Evolutionary conservation across 2,797 vertebrate genomes (phyloP), one percentile per base, ranked within the genome.

Genomic region (Pteronotus mesoamericanus): DNA sequence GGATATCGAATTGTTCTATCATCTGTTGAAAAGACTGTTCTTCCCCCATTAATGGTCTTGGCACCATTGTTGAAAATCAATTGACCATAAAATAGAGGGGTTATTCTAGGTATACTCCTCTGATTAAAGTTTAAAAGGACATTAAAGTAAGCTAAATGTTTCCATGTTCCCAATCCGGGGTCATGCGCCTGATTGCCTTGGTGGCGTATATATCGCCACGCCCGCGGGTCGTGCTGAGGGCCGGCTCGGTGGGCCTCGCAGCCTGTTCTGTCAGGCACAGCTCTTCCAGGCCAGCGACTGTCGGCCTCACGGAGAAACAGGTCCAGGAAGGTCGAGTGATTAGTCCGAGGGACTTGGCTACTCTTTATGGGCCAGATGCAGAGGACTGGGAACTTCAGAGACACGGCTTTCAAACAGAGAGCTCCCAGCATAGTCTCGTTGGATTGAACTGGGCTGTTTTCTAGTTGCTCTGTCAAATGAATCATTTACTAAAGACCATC

Each of bases 51-150:
- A 89, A 22, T 51, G 42, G 59, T 78, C 69, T 94, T 64, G 68
- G 68, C 29, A 22, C 8, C 46, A 19, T 51, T 68, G 44, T 80
- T 61, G 29, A 46, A 95, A 92, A 72, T 44, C 72, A 74, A 0
- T 4, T 71, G 79, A 55, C 69, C 22, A 3, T 66, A 77, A 89
- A 77, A 53, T 46, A 19, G 21, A 78, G 37, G 21, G 46, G 39
- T 61, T 89, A 68, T 42, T 87, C 46, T 75, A 37, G n/a, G 9
- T 37, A 44, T 24, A 69, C 1, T 88, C 34, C 46, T 32, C 66
- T 64, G 72, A 51, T 78, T 84, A 42, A 68, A 88, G 85, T 68
- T 66, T n/a, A 11, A 72, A 91, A 68, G 39, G 75, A 18, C 78
- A 72, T 32, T 53, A 34, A 72, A 84, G 69, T 57, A n/a, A 80